Base-by-base conservation (phyloP, 2,888 invertebrate genomes). In the Octonoba sinensis region DNA sequence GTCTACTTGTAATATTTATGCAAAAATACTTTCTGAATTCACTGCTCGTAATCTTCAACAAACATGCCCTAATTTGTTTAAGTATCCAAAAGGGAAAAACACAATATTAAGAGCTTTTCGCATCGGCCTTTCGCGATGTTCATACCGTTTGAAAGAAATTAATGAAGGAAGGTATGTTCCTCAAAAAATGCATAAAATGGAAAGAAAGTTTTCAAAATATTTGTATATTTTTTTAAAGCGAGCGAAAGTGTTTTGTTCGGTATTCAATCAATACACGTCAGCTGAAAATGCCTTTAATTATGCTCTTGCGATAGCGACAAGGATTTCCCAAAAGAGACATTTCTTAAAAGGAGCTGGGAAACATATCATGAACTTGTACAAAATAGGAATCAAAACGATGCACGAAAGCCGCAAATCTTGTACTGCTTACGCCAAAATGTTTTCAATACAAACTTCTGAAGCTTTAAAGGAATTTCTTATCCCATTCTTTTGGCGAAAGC, bases 231-330 rank as follows among this genome's bases (percentile, higher is more conserved):
- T 36, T 36, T 36, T 36, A 36, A 36, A 36, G 36, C 36, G 36
- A 36, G 36, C 4, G 36, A 36, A 36, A 11, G 11, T 67, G 20
- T 69, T 72, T 62, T 75, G 75, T 16, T 24, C 67, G 22, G 49
- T 60, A 67, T 75, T 75, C 49, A 75, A 75, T 60, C 67, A 67
- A 24, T 75, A 67, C 60, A 60, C 51, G 11, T 67, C 75, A n/a
- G 59, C 59, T 22, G 44, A 66, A 49, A 27, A 67, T 22, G 67
- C 67, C 16, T 59, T 59, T 27, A 22, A 60, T 18, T 75, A 67
- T 22, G 75, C 67, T 44, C 24, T 20, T 8, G 36, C 60, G 3
- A 60, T 60, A 6, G 75, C 67, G 12, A 75, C 60, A 8, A 67
- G 60, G 27, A 56, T 75, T 47, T 66, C 67, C 8, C 67, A 66